These are phyloP conservation scores for Drosophila neonasuta DNA, from an alignment of 2,888 invertebrate genomes.

Conservation along the genomic window DNA sequence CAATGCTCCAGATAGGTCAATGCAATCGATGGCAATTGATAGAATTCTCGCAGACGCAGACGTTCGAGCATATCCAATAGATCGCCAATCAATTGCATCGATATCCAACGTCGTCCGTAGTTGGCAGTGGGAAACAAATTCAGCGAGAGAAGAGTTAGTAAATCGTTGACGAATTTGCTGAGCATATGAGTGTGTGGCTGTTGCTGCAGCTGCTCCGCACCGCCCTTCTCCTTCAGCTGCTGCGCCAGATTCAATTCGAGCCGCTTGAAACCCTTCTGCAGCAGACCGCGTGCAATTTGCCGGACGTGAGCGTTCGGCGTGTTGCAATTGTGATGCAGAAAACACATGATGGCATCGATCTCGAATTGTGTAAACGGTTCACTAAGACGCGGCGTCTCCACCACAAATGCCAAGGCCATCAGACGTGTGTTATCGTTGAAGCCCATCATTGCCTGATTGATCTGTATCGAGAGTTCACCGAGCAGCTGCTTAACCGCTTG, in stretches of 20 bases:
- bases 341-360: constrained; percentile 85
- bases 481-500: constrained; percentile 8
- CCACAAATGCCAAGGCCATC: constrained; percentile 86
- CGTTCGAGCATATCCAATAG: constrained; percentile 64
- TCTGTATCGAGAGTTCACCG: constrained; percentile 53
- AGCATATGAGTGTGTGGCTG: constrained; percentile 74
- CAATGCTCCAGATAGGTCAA: constrained; percentile 80
- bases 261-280: constrained; percentile 86
- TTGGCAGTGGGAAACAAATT: constrained; percentile 85
- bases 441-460: constrained; percentile 84
- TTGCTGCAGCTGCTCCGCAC: not conserved
- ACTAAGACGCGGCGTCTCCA: constrained; percentile 89
- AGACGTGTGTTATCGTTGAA: constrained; percentile 85
- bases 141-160: constrained; percentile 83
- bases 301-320: constrained; percentile 83
- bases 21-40: constrained; percentile 76
- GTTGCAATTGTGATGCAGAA: constrained; percentile 87
- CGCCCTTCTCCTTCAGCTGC: constrained; percentile 41
- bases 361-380: constrained; percentile 86
- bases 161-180: constrained; percentile 82
- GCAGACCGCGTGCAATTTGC: constrained; percentile 84
- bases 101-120: constrained; percentile 85
- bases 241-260: constrained; percentile 83
- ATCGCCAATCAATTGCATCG: constrained; percentile 84
- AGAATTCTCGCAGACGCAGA: constrained; percentile 57